Base-by-base conservation (phyloP, 2,797 vertebrate genomes). In the Cottoperca gobio region DNA sequence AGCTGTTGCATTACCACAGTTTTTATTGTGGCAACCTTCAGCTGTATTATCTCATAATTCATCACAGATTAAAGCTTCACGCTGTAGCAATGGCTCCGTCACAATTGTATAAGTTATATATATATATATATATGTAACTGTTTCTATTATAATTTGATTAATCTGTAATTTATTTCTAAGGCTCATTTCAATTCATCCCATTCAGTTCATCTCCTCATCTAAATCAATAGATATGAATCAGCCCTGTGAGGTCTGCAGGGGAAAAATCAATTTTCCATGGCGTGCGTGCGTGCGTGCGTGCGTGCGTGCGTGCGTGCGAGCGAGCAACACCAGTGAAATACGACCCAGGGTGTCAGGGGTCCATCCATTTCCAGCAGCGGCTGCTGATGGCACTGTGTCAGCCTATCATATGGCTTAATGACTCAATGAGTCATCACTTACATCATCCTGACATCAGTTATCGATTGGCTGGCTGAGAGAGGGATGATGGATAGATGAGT, bases 371-470 rank as follows among this genome's bases (percentile, higher is more conserved):
- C 80, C 85, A 89, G 79, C 83, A 58, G 76, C 26, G 66, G 76
- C 81, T 76, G 85, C 88, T 89, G 86, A 88, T 89, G 88, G 82
- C 83, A 75, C 53, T 23, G 78, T 88, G 87, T 89, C 89, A 83
- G 69, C 91, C 92, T 86, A 90, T 91, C 89, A 83, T 88, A 85
- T 87, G 60, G 60, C 86, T 86, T 92, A 90, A 93, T 90, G 89
- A 88, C 86, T 90, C 57, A 91, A 91, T n/a, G 91, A 82, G 88
- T 92, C 91, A 93, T 93, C 89, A 91, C 82, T 93, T 90, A 91
- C 90, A 88, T 93, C 92, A 92, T 91, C 84, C 66, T 90, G 90
- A 91, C 91, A 92, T 86, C 85, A 87, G 78, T 28, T 86, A 93
- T 93, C 69, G 91, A 92, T 91, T 92, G 88, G 89, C 78, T 73